phyloP scores from a whole-genome alignment of 2,113 vertebrate genomes.

The Mesitornis unicolor region DNA sequence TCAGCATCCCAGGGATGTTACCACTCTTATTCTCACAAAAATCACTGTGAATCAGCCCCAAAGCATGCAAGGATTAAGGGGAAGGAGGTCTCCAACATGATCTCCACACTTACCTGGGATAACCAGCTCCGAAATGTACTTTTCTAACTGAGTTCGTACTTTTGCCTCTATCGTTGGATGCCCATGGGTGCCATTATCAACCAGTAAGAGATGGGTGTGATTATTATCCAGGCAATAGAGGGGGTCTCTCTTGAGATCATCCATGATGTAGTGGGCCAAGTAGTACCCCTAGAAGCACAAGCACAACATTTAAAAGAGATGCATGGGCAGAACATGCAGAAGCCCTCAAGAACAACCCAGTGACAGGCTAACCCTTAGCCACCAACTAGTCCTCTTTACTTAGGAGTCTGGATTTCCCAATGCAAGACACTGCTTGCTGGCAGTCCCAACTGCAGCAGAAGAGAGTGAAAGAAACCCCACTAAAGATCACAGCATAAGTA shows the following conservation, averaged over 20 bases:
- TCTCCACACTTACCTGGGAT: conserved; percentile 66
- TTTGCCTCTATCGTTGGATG: conserved; percentile 69
- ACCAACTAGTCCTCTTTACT: not conserved
- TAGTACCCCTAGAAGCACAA: conserved; percentile 64
- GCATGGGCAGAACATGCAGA: not conserved
- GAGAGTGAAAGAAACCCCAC: not conserved
- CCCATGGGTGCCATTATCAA: conserved; percentile 77
- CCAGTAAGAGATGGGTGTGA: conserved; percentile 78
- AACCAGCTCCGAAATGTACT: conserved; percentile 76
- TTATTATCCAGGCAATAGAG: conserved; percentile 80
- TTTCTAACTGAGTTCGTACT: conserved; percentile 77
- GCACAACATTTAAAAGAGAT: not conserved
- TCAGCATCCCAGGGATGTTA: not conserved
- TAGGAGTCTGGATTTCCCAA: not conserved
- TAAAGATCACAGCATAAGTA: not conserved
- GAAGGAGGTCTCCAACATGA: not conserved
- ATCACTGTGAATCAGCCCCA: not conserved
- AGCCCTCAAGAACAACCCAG: not conserved
- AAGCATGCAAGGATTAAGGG: not conserved
- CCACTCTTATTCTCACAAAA: not conserved
- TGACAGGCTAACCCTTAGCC: not conserved
- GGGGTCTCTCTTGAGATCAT: conserved; percentile 77
- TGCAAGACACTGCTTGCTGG: not conserved
- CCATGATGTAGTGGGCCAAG: conserved; percentile 76
- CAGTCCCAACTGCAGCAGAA: not conserved